phyloP scores from a whole-genome alignment of 1,140 invertebrate genomes.

The Drosophila parvula region DNA sequence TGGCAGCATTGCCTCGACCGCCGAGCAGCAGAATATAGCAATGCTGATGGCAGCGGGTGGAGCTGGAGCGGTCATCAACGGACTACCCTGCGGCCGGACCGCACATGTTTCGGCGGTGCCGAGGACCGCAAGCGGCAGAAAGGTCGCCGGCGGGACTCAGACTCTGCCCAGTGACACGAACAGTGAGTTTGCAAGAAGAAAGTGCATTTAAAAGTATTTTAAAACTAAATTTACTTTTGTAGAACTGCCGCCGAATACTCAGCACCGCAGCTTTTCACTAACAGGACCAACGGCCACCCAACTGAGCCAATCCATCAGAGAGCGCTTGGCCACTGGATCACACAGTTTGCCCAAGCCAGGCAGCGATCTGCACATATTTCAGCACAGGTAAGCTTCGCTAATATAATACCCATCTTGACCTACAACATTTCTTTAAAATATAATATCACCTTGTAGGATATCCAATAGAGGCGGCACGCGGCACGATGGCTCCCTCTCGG shows the following conservation, averaged over 20 bases:
- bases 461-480: conserved; percentile 86
- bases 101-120: conserved; percentile 93
- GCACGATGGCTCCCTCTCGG: conserved; percentile 91
- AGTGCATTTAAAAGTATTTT: neutral
- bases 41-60: conserved; percentile 83
- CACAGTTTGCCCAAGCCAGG: conserved; percentile 91
- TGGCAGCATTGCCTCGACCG: conserved; percentile 85
- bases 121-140: conserved; percentile 91
- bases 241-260: conserved; percentile 84
- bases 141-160: conserved; percentile 94
- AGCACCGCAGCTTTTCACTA: conserved; percentile 91
- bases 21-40: conserved; percentile 85
- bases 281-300: conserved; percentile 92
- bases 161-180: conserved; percentile 92
- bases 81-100: conserved; percentile 86
- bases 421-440: no score
- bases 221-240: neutral
- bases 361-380: conserved; percentile 85
- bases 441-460: conserved; percentile 77
- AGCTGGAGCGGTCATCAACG: conserved; percentile 73
- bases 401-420: neutral
- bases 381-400: conserved; percentile 69
- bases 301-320: conserved; percentile 92
- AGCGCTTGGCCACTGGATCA: conserved; percentile 91
- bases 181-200: conserved; percentile 84